These are phyloP conservation scores for Halocaridina rubra DNA, from an alignment of 2,888 invertebrate species.

Conservation along the genomic window DNA sequence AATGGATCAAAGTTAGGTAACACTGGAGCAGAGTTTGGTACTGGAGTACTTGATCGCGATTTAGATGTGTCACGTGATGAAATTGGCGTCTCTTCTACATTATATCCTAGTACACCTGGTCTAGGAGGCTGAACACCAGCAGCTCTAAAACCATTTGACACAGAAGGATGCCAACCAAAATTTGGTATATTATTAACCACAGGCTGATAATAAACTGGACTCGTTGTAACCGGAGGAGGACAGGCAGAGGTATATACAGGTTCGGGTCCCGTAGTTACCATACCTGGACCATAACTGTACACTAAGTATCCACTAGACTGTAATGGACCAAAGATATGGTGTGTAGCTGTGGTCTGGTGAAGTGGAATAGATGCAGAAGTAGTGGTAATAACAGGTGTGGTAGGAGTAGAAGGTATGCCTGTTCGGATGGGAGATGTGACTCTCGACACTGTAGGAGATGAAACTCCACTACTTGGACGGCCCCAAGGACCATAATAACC, in stretches of 20 bases:
- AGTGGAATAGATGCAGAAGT: neutral
- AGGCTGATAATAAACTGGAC: conserved; percentile 13
- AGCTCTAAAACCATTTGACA: conserved; percentile 33
- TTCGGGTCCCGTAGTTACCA: conserved; percentile 12
- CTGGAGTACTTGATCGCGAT: conserved; percentile 45
- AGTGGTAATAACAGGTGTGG: conserved; percentile 31
- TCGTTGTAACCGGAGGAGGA: conserved; percentile 18
- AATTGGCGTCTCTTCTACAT: conserved; percentile 16
- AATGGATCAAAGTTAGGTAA: conserved; percentile 44
- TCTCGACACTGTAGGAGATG: conserved; percentile 42
- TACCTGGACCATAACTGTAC: conserved; percentile 29
- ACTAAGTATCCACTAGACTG: conserved; percentile 39
- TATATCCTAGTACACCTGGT: neutral
- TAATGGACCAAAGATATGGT: conserved; percentile 36
- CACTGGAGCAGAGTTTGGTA: conserved; percentile 46
- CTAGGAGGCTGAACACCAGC: conserved; percentile 28
- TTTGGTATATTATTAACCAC: neutral
- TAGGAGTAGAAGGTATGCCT: conserved; percentile 40
- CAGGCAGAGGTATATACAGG: conserved; percentile 38
- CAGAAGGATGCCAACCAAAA: conserved; percentile 36
- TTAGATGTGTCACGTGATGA: conserved; percentile 37
- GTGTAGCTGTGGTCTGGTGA: conserved; percentile 27
- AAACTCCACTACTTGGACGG: conserved; percentile 21
- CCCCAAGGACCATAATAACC: conserved; percentile 62
- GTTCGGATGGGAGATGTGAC: conserved; percentile 43